Base-by-base conservation (phyloP, 2,888 invertebrate genomes). In the Neoaliturus tenellus region DNA sequence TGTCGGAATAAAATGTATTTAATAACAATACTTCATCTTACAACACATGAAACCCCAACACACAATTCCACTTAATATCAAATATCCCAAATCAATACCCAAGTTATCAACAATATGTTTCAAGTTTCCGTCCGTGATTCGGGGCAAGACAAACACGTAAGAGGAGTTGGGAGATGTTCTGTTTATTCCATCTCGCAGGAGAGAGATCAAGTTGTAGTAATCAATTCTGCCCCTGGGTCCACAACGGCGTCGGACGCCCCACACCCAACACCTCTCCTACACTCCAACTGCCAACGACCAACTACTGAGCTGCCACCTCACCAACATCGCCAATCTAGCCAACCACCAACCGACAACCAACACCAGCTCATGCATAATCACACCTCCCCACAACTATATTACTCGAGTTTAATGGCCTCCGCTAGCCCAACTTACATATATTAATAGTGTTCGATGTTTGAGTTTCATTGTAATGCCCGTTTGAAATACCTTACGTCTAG, bases 141-240 rank as follows among this genome's bases (percentile, higher is more conserved):
- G 6, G 31, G 17, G 31, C 28, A 62, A 62, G 62, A 62, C 62
- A 62, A 62, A 62, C 62, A 62, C 62, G 12, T 31, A n/a, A n/a
- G n/a, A n/a, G n/a, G n/a, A n/a, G n/a, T n/a, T n/a, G n/a, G 25
- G 62, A 51, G 51, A 62, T 62, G 62, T 62, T 62, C 62, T 62
- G 62, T 62, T 62, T 62, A 62, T 62, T 62, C 62, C 62, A 62
- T 62, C 62, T 31, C 62, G 28, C 20, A 51, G 51, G 1, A 31
- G 62, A 62, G 62, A 62, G 62, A 62, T 62, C 62, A 62, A 62
- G 62, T 62, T 62, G 28, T 62, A 62, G 62, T 62, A 62, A 62
- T 62, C 62, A 62, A 62, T 62, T 62, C 62, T 14, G 62, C 62
- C 62, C 62, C 31, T 8, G 62, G 62, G 62, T 62, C 62, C 62